These are phyloP conservation scores for Nebria brevicollis DNA, from an alignment of 2,888 invertebrate genomes.

Conservation along the genomic window DNA sequence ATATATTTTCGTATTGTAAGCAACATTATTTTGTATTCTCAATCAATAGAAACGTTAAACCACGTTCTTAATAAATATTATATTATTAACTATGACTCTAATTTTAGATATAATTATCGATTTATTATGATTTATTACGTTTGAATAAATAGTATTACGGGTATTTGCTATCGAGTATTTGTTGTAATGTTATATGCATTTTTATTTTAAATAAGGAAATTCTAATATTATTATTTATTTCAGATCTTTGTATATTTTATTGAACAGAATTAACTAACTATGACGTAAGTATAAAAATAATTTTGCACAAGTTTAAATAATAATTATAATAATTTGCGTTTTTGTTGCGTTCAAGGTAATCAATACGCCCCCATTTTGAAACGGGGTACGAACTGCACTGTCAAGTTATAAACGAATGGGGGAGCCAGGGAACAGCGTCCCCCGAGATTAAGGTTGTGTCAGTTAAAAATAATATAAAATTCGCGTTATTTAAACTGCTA, in stretches of 20 bases:
- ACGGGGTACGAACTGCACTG: constrained; percentile 32
- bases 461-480: constrained; percentile 13
- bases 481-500: background rate
- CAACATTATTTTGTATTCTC: too few relatives aligned
- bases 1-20: background rate
- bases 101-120: too few relatives aligned
- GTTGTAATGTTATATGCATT: background rate
- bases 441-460: constrained; percentile 22
- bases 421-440: constrained; percentile 14
- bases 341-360: background rate
- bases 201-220: background rate
- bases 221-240: background rate
- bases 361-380: constrained; percentile 31
- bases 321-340: background rate
- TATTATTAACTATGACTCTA: too few relatives aligned
- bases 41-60: too few relatives aligned
- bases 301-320: background rate
- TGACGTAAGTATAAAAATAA: background rate
- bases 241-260: background rate
- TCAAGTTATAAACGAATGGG: constrained; percentile 25
- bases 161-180: background rate
- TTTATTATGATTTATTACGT: too few relatives aligned
- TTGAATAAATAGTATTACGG: too few relatives aligned
- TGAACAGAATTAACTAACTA: background rate
- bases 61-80: too few relatives aligned